Evolutionary conservation across 2,797 vertebrate genomes (phyloP), one percentile per base, ranked within the genome.

Genomic region (Podargus strigoides): DNA sequence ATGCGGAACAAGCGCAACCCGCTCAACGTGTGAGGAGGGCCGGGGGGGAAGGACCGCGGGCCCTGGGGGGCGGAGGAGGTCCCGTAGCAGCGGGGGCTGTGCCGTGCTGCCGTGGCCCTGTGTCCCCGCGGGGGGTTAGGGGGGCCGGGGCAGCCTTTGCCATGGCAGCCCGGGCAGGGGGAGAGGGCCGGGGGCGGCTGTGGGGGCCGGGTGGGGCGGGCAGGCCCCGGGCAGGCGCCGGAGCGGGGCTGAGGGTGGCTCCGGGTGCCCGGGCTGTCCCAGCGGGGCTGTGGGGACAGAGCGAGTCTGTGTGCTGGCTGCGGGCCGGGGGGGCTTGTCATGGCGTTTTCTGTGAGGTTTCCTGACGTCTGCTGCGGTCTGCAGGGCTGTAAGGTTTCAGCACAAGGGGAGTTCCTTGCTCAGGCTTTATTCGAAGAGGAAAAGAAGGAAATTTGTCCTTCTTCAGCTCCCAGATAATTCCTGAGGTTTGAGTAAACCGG

Each of bases 11-110:
- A 98, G 93, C 98, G 93, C 94, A 99, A 99, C 94, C 62, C 97
- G 87, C 85, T 99, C 47, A 99, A 99, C 80, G 83, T 99, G 99
- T 99, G 97, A 99, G 99, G 97, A 75, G 24, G 23, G 34, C 10
- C 30, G 41, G 44, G 68, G 67, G 23, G 58, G 18, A 3, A 20
- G 28, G 44, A 5, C 16, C 4, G 37, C 37, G 68, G 37, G 34
- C 46, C 19, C 26, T 22, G 42, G 52, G 34, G 34, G 27, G 46
- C 34, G 52, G 46, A 18, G 28, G n/a, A 21, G 30, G 30, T 6
- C 23, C 32, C 17, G 32, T 9, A 17, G 50, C 16, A 13, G 13
- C 23, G 32, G 21, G 20, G 53, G 24, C 24, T 20, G 26, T 14
- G 37, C 27, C 8, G 37, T 19, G 37, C 59, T 62, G 19, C 39